Conservation (phyloP, 2,113 vertebrate species). For the Poeciliopsis occidentalis region DNA sequence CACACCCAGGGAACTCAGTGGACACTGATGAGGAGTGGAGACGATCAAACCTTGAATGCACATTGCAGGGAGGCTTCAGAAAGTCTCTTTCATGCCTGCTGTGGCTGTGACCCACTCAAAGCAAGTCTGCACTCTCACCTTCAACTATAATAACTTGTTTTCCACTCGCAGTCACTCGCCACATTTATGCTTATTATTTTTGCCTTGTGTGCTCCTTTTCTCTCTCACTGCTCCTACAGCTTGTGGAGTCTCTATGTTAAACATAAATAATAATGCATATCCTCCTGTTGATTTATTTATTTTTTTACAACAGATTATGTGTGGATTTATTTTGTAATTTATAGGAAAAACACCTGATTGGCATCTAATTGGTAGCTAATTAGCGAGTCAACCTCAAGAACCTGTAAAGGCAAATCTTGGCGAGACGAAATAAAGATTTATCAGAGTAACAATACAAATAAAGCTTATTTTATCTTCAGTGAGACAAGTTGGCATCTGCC, state of each 20-base stretch:
- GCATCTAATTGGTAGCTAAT: conserved; percentile 21
- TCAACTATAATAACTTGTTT: conserved; percentile 20
- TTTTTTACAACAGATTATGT: conserved; percentile 20
- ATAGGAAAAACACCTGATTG: neutral
- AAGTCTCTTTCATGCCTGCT: conserved; percentile 55
- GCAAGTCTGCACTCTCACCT: conserved; percentile 11
- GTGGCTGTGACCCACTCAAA: conserved; percentile 24
- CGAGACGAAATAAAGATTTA: conserved; percentile 32
- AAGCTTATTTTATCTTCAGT: conserved; percentile 20
- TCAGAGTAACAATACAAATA: conserved; percentile 27
- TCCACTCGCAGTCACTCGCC: conserved; percentile 9
- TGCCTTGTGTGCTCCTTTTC: neutral
- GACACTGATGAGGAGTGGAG: conserved; percentile 31
- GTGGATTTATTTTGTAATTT: neutral
- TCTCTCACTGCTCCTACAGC: neutral
- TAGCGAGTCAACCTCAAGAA: conserved; percentile 30
- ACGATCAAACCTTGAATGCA: conserved; percentile 49
- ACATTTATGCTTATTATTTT: conserved; percentile 2
- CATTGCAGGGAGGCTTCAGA: conserved; percentile 25
- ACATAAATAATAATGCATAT: neutral
- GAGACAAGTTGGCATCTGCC: conserved; percentile 21
- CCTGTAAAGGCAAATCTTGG: conserved; percentile 13
- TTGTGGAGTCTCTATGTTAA: conserved; percentile 8
- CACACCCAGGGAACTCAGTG: conserved; percentile 34
- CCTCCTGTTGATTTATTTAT: conserved; percentile 8